Evolutionary conservation across 2,888 invertebrate species (phyloP), one percentile per base, ranked within the genome.

Genomic region (Heliconius charithonia): DNA sequence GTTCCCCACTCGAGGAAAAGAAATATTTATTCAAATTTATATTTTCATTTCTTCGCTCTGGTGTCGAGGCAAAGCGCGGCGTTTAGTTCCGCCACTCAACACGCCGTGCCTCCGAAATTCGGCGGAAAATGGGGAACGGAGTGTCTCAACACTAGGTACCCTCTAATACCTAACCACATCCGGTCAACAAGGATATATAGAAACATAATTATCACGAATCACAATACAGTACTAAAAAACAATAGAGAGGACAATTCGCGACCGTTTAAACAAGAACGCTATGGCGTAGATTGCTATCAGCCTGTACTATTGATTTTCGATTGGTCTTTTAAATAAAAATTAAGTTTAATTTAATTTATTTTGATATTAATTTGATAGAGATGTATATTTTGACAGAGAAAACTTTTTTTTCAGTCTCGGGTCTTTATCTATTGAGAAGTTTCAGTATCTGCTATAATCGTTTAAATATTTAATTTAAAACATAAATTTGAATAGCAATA

Each of bases 221-320:
- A 75, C 29, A 74, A 67, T 76, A 66, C 76, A 79, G 80, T 81
- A 70, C 29, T 72, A 66, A 79, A 75, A 62, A 77, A 83, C 81
- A 83, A 84, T 83, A 74, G 78, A 76, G 29, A 29, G 29, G 77
- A 73, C 71, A 77, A 81, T 83, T 83, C 80, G 82, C 84, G 76
- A 82, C 75, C 81, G 75, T 82, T 83, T 78, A 81, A 84, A 84
- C 84, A 83, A 81, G 81, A 79, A 22, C 77, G 80, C 63, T 74
- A 65, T 65, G 72, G 76, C 76, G 72, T 67, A 75, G 82, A 83
- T 83, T 69, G 70, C 59, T 83, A 85, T 85, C 83, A 27, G 56
- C 66, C 70, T 45, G 45, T 84, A 85, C 83, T 77, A 84, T 74
- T 73, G 76, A 74, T 83, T 83, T 82, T 72, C 78, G 81, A 79